Percentiles rank a stretch among this genome's conserved stretches.
These are phyloP conservation scores for Corythoichthys intestinalis DNA, from an alignment of 2,113 vertebrate genomes.

Conservation along the genomic window DNA sequence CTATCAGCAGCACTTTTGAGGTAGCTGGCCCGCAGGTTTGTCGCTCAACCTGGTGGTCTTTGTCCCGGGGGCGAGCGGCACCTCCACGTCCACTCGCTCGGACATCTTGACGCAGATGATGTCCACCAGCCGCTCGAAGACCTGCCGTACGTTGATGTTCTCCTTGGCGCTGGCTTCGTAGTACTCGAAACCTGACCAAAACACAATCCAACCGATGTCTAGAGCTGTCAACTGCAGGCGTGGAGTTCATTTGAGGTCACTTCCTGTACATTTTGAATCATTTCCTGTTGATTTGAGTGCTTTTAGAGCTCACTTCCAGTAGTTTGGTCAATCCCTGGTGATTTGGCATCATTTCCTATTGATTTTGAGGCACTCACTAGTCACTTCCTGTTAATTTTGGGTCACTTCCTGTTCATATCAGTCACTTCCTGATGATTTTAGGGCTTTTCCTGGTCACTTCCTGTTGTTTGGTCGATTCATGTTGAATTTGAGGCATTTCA, in stretches of 20 bases:
- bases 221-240: no score
- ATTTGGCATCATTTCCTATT: no score
- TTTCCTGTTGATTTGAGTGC: background rate
- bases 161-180: constrained; percentile 97
- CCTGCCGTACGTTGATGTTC: constrained; percentile 95
- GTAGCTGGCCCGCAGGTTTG: constrained; percentile 76
- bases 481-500: no score
- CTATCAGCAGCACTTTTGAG: constrained; percentile 92
- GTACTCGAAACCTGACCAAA: constrained; percentile 87
- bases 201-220: background rate
- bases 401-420: no score
- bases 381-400: no score
- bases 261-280: no score
- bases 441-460: no score
- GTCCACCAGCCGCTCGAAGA: constrained; percentile 94
- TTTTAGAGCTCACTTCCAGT: no score
- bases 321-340: no score
- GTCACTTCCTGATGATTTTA: no score
- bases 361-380: no score
- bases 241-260: background rate
- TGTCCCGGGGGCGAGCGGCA: constrained; percentile 71
- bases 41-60: constrained; percentile 87
- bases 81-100: constrained; percentile 85
- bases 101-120: constrained; percentile 99
- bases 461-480: no score